phyloP scores from a whole-genome alignment of 2,888 invertebrate genomes.

The Synergus japonicus region DNA sequence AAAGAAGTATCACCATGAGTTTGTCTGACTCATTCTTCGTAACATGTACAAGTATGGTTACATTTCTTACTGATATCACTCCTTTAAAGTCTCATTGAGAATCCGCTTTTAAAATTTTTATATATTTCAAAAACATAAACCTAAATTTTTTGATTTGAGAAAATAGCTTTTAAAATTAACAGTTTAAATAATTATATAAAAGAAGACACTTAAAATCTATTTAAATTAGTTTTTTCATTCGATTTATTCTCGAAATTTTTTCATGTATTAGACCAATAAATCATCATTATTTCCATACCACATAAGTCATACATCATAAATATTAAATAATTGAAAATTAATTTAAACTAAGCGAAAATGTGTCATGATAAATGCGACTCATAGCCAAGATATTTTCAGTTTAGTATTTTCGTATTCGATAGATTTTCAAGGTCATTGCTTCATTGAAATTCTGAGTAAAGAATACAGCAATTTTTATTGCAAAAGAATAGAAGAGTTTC shows the following conservation, averaged over 20 bases:
- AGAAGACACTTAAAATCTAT: background rate
- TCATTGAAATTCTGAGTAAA: slow-evolving; percentile 40
- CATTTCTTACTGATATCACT: slow-evolving; percentile 6
- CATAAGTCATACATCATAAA: background rate
- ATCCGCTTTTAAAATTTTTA: slow-evolving; percentile 11
- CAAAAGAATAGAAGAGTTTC: background rate
- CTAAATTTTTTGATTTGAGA: background rate
- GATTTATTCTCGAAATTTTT: no score
- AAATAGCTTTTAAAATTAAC: background rate
- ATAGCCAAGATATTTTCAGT: slow-evolving; percentile 61
- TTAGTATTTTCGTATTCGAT: slow-evolving; percentile 46
- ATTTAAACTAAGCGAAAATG: slow-evolving; percentile 53
- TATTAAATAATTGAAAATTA: slow-evolving; percentile 46
- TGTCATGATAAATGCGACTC: slow-evolving; percentile 46
- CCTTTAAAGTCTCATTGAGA: slow-evolving; percentile 19
- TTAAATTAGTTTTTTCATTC: background rate
- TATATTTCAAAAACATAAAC: slow-evolving; percentile 9
- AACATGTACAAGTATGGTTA: slow-evolving; percentile 34
- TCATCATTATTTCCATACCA: background rate
- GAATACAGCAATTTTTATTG: background rate
- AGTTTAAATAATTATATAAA: no score
- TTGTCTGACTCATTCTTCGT: slow-evolving; percentile 39
- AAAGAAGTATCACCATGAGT: slow-evolving; percentile 11
- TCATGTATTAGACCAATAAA: background rate
- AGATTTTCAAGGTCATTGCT: slow-evolving; percentile 60